Conservation (phyloP, 2,797 vertebrate genomes). For the Oryzias sinensis region DNA sequence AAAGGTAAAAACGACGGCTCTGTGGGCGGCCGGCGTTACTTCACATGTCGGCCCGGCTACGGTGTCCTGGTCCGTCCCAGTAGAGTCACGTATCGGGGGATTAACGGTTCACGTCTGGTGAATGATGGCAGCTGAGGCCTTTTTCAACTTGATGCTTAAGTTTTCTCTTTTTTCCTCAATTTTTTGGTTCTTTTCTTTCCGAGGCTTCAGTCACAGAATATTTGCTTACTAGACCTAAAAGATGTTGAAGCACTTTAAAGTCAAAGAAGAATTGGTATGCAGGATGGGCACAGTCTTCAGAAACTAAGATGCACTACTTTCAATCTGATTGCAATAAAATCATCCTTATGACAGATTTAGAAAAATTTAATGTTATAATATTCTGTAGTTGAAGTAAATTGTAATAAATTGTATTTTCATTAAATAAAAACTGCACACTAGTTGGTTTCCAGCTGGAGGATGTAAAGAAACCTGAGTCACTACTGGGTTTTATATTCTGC, state of each 20-base stretch:
- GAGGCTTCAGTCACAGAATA: slow-evolving; percentile 5
- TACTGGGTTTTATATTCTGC: too few species aligned
- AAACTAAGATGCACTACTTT: slow-evolving; percentile 56
- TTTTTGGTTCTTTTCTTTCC: slow-evolving; percentile 4
- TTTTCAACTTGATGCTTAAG: background rate
- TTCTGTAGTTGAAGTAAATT: slow-evolving; percentile 39
- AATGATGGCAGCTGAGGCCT: slow-evolving; percentile 77
- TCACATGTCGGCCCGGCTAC: slow-evolving; percentile 84
- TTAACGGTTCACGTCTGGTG: slow-evolving; percentile 88
- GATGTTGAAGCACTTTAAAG: slow-evolving; percentile 59
- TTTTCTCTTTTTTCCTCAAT: slow-evolving; percentile 7
- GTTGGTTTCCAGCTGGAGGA: slow-evolving; percentile 9
- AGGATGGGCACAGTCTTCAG: slow-evolving; percentile 20
- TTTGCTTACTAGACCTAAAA: slow-evolving; percentile 14
- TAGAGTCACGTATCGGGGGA: slow-evolving; percentile 91
- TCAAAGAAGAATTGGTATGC: slow-evolving; percentile 20
- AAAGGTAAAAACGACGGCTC: slow-evolving; percentile 92
- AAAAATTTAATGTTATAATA: slow-evolving; percentile 17
- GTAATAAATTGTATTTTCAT: slow-evolving; percentile 36
- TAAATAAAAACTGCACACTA: slow-evolving; percentile 24
- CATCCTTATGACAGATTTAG: slow-evolving; percentile 16
- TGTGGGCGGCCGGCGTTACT: slow-evolving; percentile 88
- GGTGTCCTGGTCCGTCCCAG: slow-evolving; percentile 92
- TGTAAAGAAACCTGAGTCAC: background rate
- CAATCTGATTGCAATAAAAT: slow-evolving; percentile 56